Percentiles rank a stretch among this genome's conserved stretches.
phyloP scores from a whole-genome alignment of 2,888 invertebrate species.

The Orthonevra nobilis region DNA sequence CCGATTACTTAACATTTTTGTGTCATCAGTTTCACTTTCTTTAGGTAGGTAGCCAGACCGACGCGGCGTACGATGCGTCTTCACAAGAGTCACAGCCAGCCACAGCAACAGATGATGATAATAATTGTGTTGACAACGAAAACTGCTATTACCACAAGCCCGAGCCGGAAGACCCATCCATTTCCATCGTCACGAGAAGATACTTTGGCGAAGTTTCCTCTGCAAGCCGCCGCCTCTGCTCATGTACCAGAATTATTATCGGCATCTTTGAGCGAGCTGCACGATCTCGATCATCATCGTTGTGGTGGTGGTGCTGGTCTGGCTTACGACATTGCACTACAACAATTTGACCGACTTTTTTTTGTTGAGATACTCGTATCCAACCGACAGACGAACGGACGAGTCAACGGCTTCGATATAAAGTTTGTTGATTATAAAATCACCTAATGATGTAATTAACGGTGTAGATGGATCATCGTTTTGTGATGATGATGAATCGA shows the following conservation, averaged over 20 bases:
- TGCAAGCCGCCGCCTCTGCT: not conserved
- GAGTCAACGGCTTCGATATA: not conserved
- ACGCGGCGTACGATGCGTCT: no score
- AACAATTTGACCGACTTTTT: slow-evolving; percentile 10
- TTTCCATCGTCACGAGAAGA: slow-evolving; percentile 21
- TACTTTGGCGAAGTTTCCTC: not conserved
- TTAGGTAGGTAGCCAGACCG: slow-evolving; percentile 63
- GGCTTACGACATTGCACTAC: slow-evolving; percentile 16
- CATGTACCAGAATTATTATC: slow-evolving; percentile 18
- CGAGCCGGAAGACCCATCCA: no score
- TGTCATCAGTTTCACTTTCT: slow-evolving; percentile 78
- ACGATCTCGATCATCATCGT: not conserved
- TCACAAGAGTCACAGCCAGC: no score
- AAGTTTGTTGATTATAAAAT: slow-evolving; percentile 11
- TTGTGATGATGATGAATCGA: not conserved
- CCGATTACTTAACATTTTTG: slow-evolving; percentile 72
- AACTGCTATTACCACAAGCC: slow-evolving; percentile 8
- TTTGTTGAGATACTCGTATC: not conserved
- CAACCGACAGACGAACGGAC: no score
- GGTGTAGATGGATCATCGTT: slow-evolving; percentile 12
- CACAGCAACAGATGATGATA: not conserved
- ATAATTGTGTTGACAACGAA: slow-evolving; percentile 19
- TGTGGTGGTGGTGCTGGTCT: not conserved
- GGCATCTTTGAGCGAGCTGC: not conserved
- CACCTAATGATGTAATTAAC: slow-evolving; percentile 29